A percentile compares a stretch with the other conserved stretches of the same genome.
Evolutionary conservation across 2,888 invertebrate species (phyloP).

Genomic region (Zonitis immaculata): DNA sequence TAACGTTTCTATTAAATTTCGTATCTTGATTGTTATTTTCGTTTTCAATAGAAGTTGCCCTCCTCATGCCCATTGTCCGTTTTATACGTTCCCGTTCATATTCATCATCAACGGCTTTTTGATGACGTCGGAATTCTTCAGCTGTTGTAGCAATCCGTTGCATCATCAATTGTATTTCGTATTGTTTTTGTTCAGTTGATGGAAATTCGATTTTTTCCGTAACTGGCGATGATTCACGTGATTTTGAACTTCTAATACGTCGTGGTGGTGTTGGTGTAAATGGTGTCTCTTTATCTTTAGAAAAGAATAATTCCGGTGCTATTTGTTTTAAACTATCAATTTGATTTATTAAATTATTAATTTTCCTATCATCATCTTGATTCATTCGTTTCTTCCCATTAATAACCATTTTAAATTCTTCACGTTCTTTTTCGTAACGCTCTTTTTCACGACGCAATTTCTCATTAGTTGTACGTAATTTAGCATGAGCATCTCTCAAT

Average conservation of each 20-base stretch:
- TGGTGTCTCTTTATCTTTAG: slow-evolving; percentile 49
- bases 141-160: slow-evolving; percentile 66
- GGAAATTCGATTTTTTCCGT: slow-evolving; percentile 52
- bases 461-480: slow-evolving; percentile 84
- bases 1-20: slow-evolving; percentile 22
- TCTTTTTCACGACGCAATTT: slow-evolving; percentile 85
- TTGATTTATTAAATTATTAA: slow-evolving; percentile 68
- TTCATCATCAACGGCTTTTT: slow-evolving; percentile 52
- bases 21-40: slow-evolving; percentile 51
- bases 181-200: slow-evolving; percentile 42
- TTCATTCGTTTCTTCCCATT: slow-evolving; percentile 51
- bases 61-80: slow-evolving; percentile 43
- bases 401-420: slow-evolving; percentile 52
- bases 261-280: slow-evolving; percentile 68
- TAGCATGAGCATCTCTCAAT: slow-evolving; percentile 86
- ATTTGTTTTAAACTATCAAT: slow-evolving; percentile 70
- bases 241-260: slow-evolving; percentile 61
- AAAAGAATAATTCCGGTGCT: slow-evolving; percentile 63
- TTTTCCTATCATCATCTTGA: slow-evolving; percentile 68
- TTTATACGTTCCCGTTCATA: slow-evolving; percentile 51
- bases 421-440: slow-evolving; percentile 75
- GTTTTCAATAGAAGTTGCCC: slow-evolving; percentile 61
- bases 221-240: slow-evolving; percentile 67
- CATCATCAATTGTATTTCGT: slow-evolving; percentile 50
- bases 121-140: slow-evolving; percentile 56